Evolutionary conservation across 1,140 invertebrate genomes (phyloP), one percentile per base, ranked within the genome.

Genomic region (Magallana gigas): DNA sequence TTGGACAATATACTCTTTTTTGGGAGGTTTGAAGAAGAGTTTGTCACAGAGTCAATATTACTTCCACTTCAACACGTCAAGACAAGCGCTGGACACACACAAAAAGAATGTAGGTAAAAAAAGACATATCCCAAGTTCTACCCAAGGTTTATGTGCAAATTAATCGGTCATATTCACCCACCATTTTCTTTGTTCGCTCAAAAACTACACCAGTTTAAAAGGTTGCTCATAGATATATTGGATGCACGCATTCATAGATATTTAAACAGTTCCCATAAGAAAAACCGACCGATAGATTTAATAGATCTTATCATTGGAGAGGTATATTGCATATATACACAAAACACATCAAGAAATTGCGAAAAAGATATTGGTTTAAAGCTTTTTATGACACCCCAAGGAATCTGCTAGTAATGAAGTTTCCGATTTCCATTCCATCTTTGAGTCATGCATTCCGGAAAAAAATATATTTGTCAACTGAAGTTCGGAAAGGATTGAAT

Each of bases 231-330:
- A 8, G 11, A 64, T n/a, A 2, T n/a, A 64, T n/a, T 64, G 60
- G 60, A n/a, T 48, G 68, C 68, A 76, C 7, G 18, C 4, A 76
- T 76, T 76, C 68, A 48, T 36, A 12, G 68, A 11, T 29, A 76
- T 76, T 76, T 76, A 76, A 76, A 76, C 68, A 76, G 23, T 76
- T 76, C 68, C 68, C 68, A 76, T 76, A 76, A 76, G 68, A 76
- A 76, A 48, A 76, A 11, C 18, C 23, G 29, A 1, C 68, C 14
- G 68, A 76, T 76, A 76, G 29, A 76, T 76, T 76, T 29, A 76
- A 29, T 29, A 29, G 68, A 76, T 76, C 14, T 76, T 76, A 76
- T 76, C 68, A 9, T 36, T 29, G 36, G 36, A 8, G 68, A 76
- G 6, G 23, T 76, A 76, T 76, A 76, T 76, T 76, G 68, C 68